Conservation (phyloP, 2,113 vertebrate genomes). For the Xenopus borealis region DNA sequence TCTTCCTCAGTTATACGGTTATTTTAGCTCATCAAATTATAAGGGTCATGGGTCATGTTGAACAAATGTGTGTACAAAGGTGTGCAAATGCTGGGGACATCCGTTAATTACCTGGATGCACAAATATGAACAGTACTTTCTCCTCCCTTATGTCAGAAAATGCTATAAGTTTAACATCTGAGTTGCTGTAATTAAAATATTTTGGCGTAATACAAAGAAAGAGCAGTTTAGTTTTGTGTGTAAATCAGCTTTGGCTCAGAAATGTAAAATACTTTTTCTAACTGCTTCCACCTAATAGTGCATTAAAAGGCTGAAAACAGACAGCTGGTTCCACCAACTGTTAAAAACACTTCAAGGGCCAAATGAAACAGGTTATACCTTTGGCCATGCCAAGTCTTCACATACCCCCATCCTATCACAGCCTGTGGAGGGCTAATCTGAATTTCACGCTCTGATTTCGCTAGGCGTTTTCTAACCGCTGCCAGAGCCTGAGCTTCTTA, state of each 20-base stretch:
- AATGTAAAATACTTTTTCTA: slow-evolving; percentile 73
- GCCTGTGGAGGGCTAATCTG: slow-evolving; percentile 96
- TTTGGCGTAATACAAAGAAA: slow-evolving; percentile 55
- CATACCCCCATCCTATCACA: slow-evolving; percentile 80
- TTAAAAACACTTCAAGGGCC: slow-evolving; percentile 83
- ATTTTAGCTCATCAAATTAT: too few species aligned
- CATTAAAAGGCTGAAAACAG: slow-evolving; percentile 86
- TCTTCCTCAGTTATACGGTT: too few species aligned
- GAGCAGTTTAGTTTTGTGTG: slow-evolving; percentile 71
- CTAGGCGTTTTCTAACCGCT: slow-evolving; percentile 60
- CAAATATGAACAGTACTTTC: background rate
- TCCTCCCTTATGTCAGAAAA: background rate
- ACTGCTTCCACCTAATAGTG: slow-evolving; percentile 83
- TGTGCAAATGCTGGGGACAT: too few species aligned
- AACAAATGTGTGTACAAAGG: too few species aligned
- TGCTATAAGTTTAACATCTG: background rate
- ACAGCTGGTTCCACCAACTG: slow-evolving; percentile 98
- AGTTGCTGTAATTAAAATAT: background rate
- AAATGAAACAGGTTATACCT: slow-evolving; percentile 98
- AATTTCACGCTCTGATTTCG: slow-evolving; percentile 99
- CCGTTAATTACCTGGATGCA: too few species aligned
- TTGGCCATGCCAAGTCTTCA: slow-evolving; percentile 89
- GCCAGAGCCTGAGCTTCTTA: slow-evolving; percentile 74
- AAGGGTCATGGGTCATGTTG: too few species aligned
- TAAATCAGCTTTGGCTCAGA: slow-evolving; percentile 69